Evolutionary conservation across 2,113 vertebrate genomes (phyloP).

Genomic region (Fulmarus glacialis): DNA sequence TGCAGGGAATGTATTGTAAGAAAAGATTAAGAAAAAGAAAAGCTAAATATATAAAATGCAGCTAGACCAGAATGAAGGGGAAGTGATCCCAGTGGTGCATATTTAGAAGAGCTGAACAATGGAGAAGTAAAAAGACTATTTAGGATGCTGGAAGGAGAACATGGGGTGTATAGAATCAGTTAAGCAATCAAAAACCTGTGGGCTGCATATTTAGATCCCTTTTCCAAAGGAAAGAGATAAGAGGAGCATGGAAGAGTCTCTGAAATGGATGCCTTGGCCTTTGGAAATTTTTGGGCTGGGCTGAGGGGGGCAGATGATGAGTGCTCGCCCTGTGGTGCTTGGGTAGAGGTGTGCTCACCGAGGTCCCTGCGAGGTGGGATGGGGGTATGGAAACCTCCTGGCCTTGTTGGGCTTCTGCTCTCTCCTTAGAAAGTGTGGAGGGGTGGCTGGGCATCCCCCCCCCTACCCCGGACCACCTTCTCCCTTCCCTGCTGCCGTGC

Average conservation of each 20-base stretch:
- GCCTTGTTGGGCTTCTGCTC: not conserved
- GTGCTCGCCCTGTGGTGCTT: accelerated
- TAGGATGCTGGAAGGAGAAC: not conserved
- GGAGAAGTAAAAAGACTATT: not conserved
- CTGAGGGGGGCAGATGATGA: not conserved
- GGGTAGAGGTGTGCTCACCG: not conserved
- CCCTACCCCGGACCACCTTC: not conserved
- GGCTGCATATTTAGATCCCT: not conserved
- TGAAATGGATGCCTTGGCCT: not conserved
- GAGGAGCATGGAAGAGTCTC: not conserved
- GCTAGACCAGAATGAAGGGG: not conserved
- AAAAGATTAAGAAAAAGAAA: constrained; percentile 38
- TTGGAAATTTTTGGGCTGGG: not conserved
- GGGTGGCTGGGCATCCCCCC: not conserved
- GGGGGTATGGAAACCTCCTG: not conserved
- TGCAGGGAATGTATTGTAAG: constrained; percentile 25
- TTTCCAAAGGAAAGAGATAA: not conserved
- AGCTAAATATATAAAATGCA: constrained; percentile 28
- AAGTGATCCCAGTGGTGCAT: not conserved
- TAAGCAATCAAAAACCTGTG: not conserved
- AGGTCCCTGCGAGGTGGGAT: not conserved
- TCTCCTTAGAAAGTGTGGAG: not conserved
- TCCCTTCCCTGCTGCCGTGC: not conserved
- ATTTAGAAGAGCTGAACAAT: constrained; percentile 16
- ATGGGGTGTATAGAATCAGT: not conserved